These are phyloP conservation scores for Caenorhabditis remanei DNA, from an alignment of 1,140 invertebrate genomes.

Conservation along the genomic window DNA sequence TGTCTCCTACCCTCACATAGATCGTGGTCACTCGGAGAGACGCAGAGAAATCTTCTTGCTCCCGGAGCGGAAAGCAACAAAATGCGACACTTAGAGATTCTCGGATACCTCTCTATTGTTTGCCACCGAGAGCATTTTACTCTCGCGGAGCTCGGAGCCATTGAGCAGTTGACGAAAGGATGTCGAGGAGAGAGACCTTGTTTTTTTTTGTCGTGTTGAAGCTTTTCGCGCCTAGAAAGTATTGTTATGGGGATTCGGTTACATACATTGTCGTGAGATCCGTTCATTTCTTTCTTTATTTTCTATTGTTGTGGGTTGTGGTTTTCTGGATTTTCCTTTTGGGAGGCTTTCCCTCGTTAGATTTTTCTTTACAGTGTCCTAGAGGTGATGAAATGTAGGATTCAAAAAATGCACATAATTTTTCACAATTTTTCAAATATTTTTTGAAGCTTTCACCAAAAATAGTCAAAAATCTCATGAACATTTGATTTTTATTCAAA, in stretches of 20 bases:
- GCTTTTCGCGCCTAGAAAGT: not conserved
- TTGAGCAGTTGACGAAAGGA: conserved; percentile 9
- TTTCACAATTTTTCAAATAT: too few relatives aligned
- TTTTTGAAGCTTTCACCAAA: too few relatives aligned
- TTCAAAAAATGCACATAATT: too few relatives aligned
- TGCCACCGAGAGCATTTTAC: not conserved
- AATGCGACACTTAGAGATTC: conserved; percentile 35
- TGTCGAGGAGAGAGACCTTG: conserved; percentile 3
- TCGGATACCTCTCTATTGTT: conserved; percentile 39
- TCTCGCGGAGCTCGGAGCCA: too few relatives aligned
- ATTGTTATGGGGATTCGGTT: not conserved
- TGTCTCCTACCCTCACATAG: not conserved
- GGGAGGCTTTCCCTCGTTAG: too few relatives aligned
- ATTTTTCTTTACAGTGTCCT: too few relatives aligned
- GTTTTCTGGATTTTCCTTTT: too few relatives aligned
- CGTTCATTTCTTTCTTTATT: not conserved
- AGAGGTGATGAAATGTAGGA: too few relatives aligned
- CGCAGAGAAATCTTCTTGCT: not conserved
- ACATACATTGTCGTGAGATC: conserved; percentile 1
- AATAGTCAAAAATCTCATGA: too few relatives aligned
- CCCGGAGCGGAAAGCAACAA: conserved; percentile 5
- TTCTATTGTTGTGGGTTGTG: too few relatives aligned
- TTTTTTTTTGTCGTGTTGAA: not conserved
- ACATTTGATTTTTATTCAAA: too few relatives aligned
- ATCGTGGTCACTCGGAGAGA: conserved; percentile 40